Base-by-base conservation (phyloP, 2,888 invertebrate species). In the Coleophora flavipennella region DNA sequence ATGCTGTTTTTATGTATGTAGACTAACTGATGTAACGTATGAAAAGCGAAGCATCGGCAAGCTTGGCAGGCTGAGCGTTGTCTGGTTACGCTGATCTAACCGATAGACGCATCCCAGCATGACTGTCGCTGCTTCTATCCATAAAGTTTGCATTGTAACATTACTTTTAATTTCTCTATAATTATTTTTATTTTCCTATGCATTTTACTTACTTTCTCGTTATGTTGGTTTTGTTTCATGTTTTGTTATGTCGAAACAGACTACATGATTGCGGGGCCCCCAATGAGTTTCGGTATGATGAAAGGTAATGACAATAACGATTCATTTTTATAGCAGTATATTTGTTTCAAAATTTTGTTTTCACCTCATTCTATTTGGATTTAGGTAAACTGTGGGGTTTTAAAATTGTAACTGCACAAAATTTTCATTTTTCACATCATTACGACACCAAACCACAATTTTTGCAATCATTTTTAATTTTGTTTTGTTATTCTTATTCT, bases 211-310 rank as follows among this genome's bases (percentile, higher is more conserved):
- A 86, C 86, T 87, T 86, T 86, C 80, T 88, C 87, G 87, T 90
- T 36, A 70, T 75, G 71, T 83, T 85, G 88, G 87, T 89, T 89
- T 89, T 86, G 88, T 89, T 89, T 88, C 88, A 89, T 89, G 88
- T 89, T 89, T 88, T 90, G 90, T 91, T 90, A 76, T 84, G 74
- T 84, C 68, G 74, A 79, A 81, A 84, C 84, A 84, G 84, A 84
- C 83, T 84, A 83, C 84, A 90, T 91, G 91, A 89, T 90, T 86
- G 90, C 91, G 87, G 91, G 91, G 83, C 89, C 89, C 85, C 91
- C 91, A 84, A 89, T 92, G 88, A 91, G 91, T 87, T 92, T 91
- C 91, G 91, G 92, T 91, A 92, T 92, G 86, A 89, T 92, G 86
- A 92, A 92, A 92, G 92, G 92, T 92, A 92, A 91, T 85, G 75